These are phyloP conservation scores for Rhincodon typus DNA, from an alignment of 2,797 vertebrate species.

Conservation along the genomic window DNA sequence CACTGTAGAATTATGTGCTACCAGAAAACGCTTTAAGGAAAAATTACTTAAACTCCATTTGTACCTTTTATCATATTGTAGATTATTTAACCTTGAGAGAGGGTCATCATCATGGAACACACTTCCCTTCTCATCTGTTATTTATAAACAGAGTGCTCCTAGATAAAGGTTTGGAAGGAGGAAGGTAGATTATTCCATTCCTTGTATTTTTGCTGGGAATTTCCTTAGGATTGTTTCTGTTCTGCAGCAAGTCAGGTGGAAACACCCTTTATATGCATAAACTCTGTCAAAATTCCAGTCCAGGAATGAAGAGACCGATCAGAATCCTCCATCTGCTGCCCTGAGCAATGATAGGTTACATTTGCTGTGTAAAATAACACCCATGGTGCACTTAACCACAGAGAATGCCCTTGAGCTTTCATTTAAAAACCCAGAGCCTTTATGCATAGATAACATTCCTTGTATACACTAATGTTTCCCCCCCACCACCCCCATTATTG, in stretches of 20 bases:
- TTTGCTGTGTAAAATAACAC: neutral
- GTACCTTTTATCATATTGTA: neutral
- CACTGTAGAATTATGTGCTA: neutral
- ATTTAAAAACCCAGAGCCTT: neutral
- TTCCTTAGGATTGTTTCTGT: neutral
- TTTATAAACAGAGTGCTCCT: neutral
- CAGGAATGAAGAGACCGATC: neutral
- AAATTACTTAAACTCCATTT: neutral
- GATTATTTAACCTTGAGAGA: neutral
- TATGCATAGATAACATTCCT: neutral
- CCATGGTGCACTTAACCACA: neutral
- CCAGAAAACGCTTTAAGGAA: neutral
- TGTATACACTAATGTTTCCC: neutral
- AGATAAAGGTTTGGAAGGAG: neutral
- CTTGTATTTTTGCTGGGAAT: neutral
- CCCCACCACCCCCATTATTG: neutral
- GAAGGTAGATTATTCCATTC: neutral
- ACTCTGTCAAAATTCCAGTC: neutral
- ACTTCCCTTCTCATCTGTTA: neutral
- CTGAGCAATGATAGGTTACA: neutral
- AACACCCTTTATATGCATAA: neutral
- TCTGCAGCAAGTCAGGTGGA: neutral
- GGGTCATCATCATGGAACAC: neutral
- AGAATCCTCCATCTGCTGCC: neutral
- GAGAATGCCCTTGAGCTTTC: neutral